Conservation (phyloP, 1,140 invertebrate genomes). For the Drosophila bipectinata region DNA sequence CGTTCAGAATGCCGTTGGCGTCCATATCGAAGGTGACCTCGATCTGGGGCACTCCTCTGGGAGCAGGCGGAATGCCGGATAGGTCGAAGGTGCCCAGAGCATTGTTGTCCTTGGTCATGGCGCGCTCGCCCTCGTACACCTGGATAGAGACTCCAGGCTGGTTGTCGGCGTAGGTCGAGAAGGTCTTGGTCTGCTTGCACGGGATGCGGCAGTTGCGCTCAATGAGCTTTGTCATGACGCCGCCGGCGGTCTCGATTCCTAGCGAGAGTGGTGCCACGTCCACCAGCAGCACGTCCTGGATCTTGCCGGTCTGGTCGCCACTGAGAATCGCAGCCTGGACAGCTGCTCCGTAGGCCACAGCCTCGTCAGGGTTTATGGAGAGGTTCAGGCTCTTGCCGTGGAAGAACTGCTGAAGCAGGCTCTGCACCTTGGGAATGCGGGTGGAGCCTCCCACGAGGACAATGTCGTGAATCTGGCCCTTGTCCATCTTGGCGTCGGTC, state of each 20-base stretch:
- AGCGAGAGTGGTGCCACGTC: constrained; percentile 86
- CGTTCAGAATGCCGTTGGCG: constrained; percentile 67
- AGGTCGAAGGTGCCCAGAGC: constrained; percentile 91
- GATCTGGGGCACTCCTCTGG: constrained; percentile 91
- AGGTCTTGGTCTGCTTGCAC: constrained; percentile 87
- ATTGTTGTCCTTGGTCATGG: constrained; percentile 87
- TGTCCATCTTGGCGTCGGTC: constrained; percentile 90
- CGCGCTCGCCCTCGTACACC: too few species aligned
- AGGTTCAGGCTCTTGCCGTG: constrained; percentile 87
- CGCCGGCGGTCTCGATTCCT: constrained; percentile 86
- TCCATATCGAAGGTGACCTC: constrained; percentile 87
- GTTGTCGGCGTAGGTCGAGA: constrained; percentile 89
- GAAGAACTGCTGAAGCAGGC: constrained; percentile 87
- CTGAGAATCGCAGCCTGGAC: constrained; percentile 90
- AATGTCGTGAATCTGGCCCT: constrained; percentile 87
- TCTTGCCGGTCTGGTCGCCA: constrained; percentile 85
- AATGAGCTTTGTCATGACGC: constrained; percentile 87
- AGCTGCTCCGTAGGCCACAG: constrained; percentile 88
- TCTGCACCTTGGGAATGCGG: constrained; percentile 88
- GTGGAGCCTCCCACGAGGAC: constrained; percentile 88
- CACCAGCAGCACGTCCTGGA: constrained; percentile 84
- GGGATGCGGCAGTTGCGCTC: constrained; percentile 87
- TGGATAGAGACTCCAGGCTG: constrained; percentile 87
- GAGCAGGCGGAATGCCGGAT: constrained; percentile 91
- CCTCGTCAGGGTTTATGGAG: constrained; percentile 92